Evolutionary conservation across 2,113 vertebrate genomes (phyloP).

Genomic region (Anoura caudifer): DNA sequence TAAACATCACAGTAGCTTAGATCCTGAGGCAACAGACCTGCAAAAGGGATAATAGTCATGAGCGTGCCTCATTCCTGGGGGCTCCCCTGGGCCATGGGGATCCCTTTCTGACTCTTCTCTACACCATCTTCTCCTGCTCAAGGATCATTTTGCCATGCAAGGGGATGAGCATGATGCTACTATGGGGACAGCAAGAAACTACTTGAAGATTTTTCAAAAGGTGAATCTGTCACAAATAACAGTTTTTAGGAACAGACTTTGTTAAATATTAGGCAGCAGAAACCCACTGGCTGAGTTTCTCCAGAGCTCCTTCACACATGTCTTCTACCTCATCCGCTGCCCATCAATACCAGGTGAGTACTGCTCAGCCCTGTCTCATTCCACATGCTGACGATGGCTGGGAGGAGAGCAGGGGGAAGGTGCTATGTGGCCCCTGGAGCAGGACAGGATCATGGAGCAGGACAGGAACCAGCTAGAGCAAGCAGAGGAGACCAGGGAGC

Average conservation of each 20-base stretch:
- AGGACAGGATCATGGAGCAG: not conserved
- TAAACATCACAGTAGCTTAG: not conserved
- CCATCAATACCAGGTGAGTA: rapidly evolving
- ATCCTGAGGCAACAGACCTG: not conserved
- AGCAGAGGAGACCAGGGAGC: not conserved
- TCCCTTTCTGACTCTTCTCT: not conserved
- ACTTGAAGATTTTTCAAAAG: not conserved
- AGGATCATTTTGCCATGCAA: not conserved
- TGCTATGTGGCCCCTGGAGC: not conserved
- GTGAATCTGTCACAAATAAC: not conserved
- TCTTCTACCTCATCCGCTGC: not conserved
- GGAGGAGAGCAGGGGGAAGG: not conserved
- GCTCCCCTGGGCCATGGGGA: not conserved
- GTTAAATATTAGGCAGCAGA: not conserved
- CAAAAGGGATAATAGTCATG: not conserved
- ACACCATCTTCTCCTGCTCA: not conserved
- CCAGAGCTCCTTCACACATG: not conserved
- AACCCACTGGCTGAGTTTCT: not conserved
- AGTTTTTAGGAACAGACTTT: not conserved
- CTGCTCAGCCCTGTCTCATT: not conserved
- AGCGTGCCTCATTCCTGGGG: not conserved
- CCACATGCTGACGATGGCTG: no score
- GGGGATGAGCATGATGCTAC: not conserved
- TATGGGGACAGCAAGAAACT: not conserved
- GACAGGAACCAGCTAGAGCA: not conserved